Percentiles rank a stretch among this genome's conserved stretches.
Evolutionary conservation across 2,797 vertebrate genomes (phyloP).

Genomic region (Muscicapa comitata): DNA sequence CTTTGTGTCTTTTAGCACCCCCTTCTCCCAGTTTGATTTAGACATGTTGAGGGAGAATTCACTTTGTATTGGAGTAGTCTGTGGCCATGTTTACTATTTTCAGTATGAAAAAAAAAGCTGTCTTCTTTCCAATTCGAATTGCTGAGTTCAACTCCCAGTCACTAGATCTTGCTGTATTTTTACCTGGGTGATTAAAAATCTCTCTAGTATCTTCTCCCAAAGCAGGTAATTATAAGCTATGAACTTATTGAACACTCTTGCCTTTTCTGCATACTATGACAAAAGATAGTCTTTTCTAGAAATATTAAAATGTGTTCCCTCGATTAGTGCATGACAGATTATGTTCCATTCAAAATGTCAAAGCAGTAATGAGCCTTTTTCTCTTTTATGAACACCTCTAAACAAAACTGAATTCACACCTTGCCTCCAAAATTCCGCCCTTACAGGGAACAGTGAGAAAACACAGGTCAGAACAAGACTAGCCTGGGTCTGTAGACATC

Average conservation of each 20-base stretch:
- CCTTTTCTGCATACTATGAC: not conserved
- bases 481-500: not conserved
- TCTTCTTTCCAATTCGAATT: not conserved
- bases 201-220: not conserved
- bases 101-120: not conserved
- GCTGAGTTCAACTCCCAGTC: not conserved
- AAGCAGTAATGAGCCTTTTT: not conserved
- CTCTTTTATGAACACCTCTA: not conserved
- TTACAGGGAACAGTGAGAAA: not conserved
- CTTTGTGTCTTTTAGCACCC: not conserved
- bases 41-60: not conserved
- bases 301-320: constrained; percentile 35
- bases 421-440: not conserved
- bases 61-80: not conserved
- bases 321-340: not conserved
- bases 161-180: not conserved
- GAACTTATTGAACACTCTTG: constrained; percentile 9
- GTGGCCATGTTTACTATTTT: not conserved
- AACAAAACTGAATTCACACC: not conserved
- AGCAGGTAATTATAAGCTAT: constrained; percentile 30
- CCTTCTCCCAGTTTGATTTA: not conserved
- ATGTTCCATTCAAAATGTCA: constrained; percentile 4
- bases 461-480: not conserved
- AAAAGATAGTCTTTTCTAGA: not conserved
- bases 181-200: constrained; percentile 3